These are phyloP conservation scores for Cyprinodon tularosa DNA, from an alignment of 2,113 vertebrate genomes.

Conservation along the genomic window DNA sequence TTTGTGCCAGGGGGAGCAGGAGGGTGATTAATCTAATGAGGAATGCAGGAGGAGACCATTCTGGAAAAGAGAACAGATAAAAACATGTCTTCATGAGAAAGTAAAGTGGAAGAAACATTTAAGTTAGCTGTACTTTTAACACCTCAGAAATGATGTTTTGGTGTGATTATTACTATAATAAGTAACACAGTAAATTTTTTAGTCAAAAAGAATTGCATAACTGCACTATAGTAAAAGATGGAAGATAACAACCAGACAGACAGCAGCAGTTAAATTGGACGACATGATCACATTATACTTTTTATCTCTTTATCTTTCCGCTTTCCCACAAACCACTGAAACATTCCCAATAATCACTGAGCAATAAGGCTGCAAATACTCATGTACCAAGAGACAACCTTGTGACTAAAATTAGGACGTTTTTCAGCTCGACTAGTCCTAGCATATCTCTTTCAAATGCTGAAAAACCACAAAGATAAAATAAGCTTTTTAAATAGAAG, in stretches of 20 bases:
- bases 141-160: not conserved
- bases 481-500: not conserved
- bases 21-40: constrained; percentile 61
- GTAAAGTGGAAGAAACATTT: constrained; percentile 7
- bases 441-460: not conserved
- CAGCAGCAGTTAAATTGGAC: not conserved
- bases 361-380: not conserved
- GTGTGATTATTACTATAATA: too few species aligned
- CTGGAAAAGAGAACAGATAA: constrained; percentile 50
- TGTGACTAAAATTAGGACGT: not conserved
- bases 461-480: not conserved
- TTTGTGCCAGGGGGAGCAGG: constrained; percentile 65
- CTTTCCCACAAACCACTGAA: not conserved
- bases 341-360: not conserved
- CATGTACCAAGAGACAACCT: not conserved
- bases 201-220: not conserved
- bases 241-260: not conserved
- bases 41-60: constrained; percentile 62
- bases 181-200: not conserved
- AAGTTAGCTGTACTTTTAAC: not conserved
- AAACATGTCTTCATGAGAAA: not conserved
- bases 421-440: not conserved
- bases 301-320: not conserved
- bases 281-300: not conserved
- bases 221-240: not conserved